Evolutionary conservation across 2,113 vertebrate species (phyloP).

Genomic region (Scolopax mira): DNA sequence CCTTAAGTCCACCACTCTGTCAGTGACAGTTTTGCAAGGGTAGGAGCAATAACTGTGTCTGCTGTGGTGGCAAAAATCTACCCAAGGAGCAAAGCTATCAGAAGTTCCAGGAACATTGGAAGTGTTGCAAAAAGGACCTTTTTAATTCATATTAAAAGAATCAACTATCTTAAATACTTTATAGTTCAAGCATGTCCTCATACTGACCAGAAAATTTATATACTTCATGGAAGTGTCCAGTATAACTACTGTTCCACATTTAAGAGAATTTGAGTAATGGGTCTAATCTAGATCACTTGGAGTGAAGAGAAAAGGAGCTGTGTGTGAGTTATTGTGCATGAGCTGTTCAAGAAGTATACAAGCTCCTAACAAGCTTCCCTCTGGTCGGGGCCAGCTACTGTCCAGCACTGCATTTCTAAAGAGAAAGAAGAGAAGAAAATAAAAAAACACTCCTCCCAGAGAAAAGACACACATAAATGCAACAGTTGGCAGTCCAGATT

Average conservation of each 20-base stretch:
- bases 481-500: background rate
- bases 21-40: background rate
- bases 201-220: background rate
- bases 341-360: background rate
- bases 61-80: rapidly evolving
- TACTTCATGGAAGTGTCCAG: background rate
- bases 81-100: background rate
- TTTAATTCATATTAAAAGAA: background rate
- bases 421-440: background rate
- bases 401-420: background rate
- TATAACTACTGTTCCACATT: background rate
- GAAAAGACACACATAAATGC: background rate
- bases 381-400: background rate
- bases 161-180: background rate
- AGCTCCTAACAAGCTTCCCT: background rate
- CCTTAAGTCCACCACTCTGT: background rate
- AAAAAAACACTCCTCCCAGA: background rate
- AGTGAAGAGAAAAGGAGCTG: background rate
- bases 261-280: background rate
- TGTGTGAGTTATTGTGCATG: background rate
- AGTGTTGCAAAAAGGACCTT: background rate
- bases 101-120: background rate
- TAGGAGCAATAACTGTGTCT: background rate
- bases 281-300: background rate
- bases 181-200: background rate